phyloP scores from a whole-genome alignment of 2,888 invertebrate genomes.

The Autographa gamma region DNA sequence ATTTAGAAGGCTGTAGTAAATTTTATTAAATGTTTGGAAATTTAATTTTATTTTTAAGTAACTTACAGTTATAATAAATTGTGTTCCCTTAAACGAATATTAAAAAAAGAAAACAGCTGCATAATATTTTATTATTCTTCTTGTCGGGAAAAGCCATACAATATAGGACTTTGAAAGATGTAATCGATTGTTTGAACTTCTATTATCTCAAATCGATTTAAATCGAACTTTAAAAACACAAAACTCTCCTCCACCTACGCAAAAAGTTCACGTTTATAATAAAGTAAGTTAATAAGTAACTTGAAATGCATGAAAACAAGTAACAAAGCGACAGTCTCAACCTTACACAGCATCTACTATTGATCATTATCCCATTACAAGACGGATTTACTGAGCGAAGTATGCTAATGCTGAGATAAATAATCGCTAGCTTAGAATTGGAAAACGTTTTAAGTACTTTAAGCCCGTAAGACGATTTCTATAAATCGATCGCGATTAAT shows the following conservation, averaged over 20 bases:
- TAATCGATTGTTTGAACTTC: too few species aligned
- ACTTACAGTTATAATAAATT: slow-evolving; percentile 16
- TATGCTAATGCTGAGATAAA: slow-evolving; percentile 58
- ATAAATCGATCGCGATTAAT: slow-evolving; percentile 55
- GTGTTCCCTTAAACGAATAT: too few species aligned
- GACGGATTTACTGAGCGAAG: slow-evolving; percentile 47
- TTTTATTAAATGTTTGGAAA: neutral
- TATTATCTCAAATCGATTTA: too few species aligned
- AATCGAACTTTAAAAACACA: too few species aligned
- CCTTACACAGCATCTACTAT: slow-evolving; percentile 36
- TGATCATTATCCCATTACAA: slow-evolving; percentile 48
- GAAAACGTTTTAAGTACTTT: slow-evolving; percentile 55
- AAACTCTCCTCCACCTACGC: too few species aligned
- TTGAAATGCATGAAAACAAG: slow-evolving; percentile 69
- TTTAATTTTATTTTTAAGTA: neutral
- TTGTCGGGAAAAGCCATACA: too few species aligned
- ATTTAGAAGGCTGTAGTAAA: slow-evolving; percentile 9
- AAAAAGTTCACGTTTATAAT: too few species aligned
- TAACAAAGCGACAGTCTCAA: slow-evolving; percentile 64
- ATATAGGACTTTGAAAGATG: too few species aligned
- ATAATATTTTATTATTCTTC: too few species aligned
- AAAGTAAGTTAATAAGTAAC: too few species aligned
- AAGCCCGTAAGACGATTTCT: slow-evolving; percentile 52
- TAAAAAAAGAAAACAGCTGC: too few species aligned
- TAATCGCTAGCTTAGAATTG: slow-evolving; percentile 54